phyloP scores from a whole-genome alignment of 2,797 vertebrate species.

The Chelmon rostratus region DNA sequence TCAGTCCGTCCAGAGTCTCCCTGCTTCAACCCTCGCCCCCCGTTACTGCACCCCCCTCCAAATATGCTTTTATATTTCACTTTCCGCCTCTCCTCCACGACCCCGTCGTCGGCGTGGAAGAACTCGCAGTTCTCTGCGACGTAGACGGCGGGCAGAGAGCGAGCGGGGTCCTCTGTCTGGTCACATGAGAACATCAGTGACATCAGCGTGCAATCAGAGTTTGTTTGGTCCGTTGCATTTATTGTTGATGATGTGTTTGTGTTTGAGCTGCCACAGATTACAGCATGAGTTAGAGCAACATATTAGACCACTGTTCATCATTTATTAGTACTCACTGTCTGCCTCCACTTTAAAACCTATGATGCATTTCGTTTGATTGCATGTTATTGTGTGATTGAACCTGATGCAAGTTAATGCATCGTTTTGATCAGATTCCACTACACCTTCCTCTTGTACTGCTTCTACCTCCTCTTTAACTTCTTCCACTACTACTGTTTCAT shows the following conservation, averaged over 20 bases:
- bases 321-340: slow-evolving; percentile 21
- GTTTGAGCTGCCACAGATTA: slow-evolving; percentile 43
- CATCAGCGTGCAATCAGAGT: slow-evolving; percentile 65
- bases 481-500: background rate
- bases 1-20: slow-evolving; percentile 55
- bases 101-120: slow-evolving; percentile 49
- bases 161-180: slow-evolving; percentile 46
- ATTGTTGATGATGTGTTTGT: slow-evolving; percentile 55
- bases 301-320: background rate
- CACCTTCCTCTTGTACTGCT: background rate
- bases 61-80: slow-evolving; percentile 64
- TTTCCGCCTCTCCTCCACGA: background rate
- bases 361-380: slow-evolving; percentile 26
- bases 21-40: slow-evolving; percentile 53
- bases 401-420: background rate
- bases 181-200: slow-evolving; percentile 63
- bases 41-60: slow-evolving; percentile 58
- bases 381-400: slow-evolving; percentile 22
- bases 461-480: background rate
- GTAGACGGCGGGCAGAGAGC: slow-evolving; percentile 33
- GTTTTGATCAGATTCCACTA: slow-evolving; percentile 9
- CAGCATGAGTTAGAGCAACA: background rate
- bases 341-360: background rate
- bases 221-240: slow-evolving; percentile 64
- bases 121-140: slow-evolving; percentile 39